phyloP scores from a whole-genome alignment of 1,140 invertebrate genomes.

The Lepeophtheirus salmonis region DNA sequence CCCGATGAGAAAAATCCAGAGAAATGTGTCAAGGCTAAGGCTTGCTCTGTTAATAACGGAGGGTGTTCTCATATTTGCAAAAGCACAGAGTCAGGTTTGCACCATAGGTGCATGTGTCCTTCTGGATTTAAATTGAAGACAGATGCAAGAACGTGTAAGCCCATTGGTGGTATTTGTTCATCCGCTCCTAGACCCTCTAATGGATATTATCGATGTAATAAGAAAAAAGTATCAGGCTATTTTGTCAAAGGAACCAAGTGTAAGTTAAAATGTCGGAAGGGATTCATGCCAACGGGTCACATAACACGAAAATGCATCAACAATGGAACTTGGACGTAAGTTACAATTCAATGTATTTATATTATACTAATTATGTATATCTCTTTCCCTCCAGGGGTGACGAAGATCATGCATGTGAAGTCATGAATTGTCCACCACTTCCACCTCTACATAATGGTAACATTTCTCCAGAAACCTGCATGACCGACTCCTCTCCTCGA shows the following conservation, averaged over 20 bases:
- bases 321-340: slow-evolving; percentile 9
- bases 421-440: not conserved
- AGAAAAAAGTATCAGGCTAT: not conserved
- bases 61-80: slow-evolving; percentile 34
- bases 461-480: slow-evolving; percentile 1
- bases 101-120: slow-evolving; percentile 22
- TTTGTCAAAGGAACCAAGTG: slow-evolving; percentile 11
- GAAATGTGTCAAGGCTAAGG: slow-evolving; percentile 27
- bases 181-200: not conserved
- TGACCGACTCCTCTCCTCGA: not conserved
- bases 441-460: not conserved
- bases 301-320: slow-evolving; percentile 8
- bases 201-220: slow-evolving; percentile 8
- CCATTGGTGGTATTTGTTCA: slow-evolving; percentile 23
- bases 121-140: slow-evolving; percentile 24
- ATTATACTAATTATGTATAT: not conserved
- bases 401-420: not conserved
- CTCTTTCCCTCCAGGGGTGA: not conserved
- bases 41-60: slow-evolving; percentile 28
- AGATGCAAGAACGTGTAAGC: slow-evolving; percentile 29
- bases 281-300: not conserved
- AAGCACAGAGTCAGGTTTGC: slow-evolving; percentile 27
- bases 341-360: not conserved
- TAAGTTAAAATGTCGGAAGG: slow-evolving; percentile 12
- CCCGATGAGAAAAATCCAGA: slow-evolving; percentile 20